These are phyloP conservation scores for Oriolus oriolus DNA, from an alignment of 2,113 vertebrate genomes.

Conservation along the genomic window DNA sequence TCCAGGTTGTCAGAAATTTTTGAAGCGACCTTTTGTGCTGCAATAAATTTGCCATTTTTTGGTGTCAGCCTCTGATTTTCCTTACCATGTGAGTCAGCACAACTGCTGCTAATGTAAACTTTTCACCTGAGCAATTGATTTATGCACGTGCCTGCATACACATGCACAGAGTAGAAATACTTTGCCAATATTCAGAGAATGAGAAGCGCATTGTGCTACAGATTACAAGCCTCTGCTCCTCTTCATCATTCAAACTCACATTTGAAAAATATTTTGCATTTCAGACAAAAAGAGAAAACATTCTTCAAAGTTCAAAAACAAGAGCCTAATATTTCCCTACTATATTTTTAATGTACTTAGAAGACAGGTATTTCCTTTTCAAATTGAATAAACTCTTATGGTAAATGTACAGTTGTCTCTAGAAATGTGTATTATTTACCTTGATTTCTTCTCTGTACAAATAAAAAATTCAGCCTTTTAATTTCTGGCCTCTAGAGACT, in stretches of 20 bases:
- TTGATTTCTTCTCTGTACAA: not conserved
- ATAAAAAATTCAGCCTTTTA: not conserved
- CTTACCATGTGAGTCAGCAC: not conserved
- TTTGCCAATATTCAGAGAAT: not conserved
- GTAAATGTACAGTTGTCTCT: not conserved
- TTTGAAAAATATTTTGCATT: not conserved
- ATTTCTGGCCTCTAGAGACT: not conserved
- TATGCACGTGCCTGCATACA: not conserved
- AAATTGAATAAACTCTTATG: not conserved
- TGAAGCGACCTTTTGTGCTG: constrained; percentile 52
- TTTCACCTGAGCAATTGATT: constrained; percentile 22
- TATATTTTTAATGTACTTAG: not conserved
- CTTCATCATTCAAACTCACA: not conserved
- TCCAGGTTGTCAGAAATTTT: constrained; percentile 49
- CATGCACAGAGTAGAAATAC: not conserved
- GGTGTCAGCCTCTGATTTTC: constrained; percentile 18
- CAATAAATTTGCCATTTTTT: constrained; percentile 54
- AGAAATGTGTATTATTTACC: not conserved
- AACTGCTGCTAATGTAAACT: not conserved
- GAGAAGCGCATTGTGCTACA: not conserved
- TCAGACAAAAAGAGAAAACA: not conserved
- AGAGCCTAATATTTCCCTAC: not conserved
- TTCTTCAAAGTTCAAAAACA: not conserved
- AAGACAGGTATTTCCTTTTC: not conserved
- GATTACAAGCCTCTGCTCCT: not conserved